Conservation (phyloP, 2,888 invertebrate species). For the Hydrotaea diabolus region DNA sequence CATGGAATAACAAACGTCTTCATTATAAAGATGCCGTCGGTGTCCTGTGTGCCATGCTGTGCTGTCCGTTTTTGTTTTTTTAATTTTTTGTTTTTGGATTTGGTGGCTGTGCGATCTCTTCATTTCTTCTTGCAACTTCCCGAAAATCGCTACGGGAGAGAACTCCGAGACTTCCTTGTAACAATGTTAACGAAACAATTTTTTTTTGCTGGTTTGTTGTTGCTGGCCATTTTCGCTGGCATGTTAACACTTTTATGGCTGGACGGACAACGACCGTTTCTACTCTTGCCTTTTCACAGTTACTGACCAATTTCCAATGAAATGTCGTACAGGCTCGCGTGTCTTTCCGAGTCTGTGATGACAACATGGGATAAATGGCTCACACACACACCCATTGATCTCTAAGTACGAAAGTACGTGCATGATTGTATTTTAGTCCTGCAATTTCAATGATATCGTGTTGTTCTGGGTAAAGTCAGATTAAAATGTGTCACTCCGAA, state of each 20-base stretch:
- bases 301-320: constrained; percentile 51
- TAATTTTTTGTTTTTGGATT: no score
- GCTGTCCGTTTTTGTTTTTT: constrained; percentile 56
- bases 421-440: background rate
- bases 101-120: constrained; percentile 57
- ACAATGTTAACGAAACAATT: constrained; percentile 30
- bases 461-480: background rate
- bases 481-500: constrained; percentile 37
- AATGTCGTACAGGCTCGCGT: constrained; percentile 2
- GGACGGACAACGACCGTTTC: constrained; percentile 26
- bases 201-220: constrained; percentile 20
- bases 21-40: constrained; percentile 37
- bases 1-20: constrained; percentile 38
- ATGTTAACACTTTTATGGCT: constrained; percentile 22
- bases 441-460: background rate
- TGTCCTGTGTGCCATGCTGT: constrained; percentile 48
- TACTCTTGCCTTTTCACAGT: constrained; percentile 36
- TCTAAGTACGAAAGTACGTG: no score
- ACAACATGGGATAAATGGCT: constrained; percentile 47
- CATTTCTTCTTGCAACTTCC: constrained; percentile 66
- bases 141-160: constrained; percentile 64
- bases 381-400: background rate
- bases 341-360: constrained; percentile 42
- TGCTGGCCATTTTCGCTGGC: constrained; percentile 12
- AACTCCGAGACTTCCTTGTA: constrained; percentile 3